Percentiles rank a stretch among this genome's conserved stretches.
phyloP scores from a whole-genome alignment of 2,113 vertebrate genomes.

The Lethenteron reissneri region DNA sequence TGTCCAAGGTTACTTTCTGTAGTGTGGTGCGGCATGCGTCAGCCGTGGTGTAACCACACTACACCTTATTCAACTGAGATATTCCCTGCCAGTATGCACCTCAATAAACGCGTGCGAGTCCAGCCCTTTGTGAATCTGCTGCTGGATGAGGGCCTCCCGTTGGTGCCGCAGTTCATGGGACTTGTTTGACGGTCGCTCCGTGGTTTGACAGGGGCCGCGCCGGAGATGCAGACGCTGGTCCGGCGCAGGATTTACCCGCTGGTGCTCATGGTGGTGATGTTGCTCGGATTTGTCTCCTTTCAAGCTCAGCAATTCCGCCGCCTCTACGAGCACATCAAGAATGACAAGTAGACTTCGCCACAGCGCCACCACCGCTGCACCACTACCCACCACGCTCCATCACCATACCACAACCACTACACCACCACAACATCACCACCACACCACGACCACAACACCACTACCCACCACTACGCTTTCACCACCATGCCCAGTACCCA shows the following conservation, averaged over 20 bases:
- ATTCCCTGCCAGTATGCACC: too few relatives aligned
- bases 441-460: too few relatives aligned
- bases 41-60: too few relatives aligned
- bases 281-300: slow-evolving; percentile 85
- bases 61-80: too few relatives aligned
- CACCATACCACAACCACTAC: slow-evolving; percentile 10
- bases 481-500: not conserved
- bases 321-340: slow-evolving; percentile 98
- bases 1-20: too few relatives aligned
- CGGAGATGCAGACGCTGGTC: slow-evolving; percentile 84
- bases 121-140: not conserved
- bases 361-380: not conserved
- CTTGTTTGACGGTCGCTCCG: not conserved
- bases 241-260: slow-evolving; percentile 93
- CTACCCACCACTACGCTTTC: slow-evolving; percentile 3
- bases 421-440: too few relatives aligned
- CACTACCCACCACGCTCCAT: not conserved
- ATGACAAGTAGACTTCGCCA: slow-evolving; percentile 50
- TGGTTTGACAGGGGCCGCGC: slow-evolving; percentile 33
- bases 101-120: too few relatives aligned
- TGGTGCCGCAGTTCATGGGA: not conserved
- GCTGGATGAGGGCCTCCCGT: not conserved
- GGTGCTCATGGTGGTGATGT: slow-evolving; percentile 77
- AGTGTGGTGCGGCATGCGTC: too few relatives aligned
- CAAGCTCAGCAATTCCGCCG: slow-evolving; percentile 97